Evolutionary conservation across 1,140 invertebrate genomes (phyloP), one percentile per base, ranked within the genome.

Genomic region (Varroa destructor): DNA sequence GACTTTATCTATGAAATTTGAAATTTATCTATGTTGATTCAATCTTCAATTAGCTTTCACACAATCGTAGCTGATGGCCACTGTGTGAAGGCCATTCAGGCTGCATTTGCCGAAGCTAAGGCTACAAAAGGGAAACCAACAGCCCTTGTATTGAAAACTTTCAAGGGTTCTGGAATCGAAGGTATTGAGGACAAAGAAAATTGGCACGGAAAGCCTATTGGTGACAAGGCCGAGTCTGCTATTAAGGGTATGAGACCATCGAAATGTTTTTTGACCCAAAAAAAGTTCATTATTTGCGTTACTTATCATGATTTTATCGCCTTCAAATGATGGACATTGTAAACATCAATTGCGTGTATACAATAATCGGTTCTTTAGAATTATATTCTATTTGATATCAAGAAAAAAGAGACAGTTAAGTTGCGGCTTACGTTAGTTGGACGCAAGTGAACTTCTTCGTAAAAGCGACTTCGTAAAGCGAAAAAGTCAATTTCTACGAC

Each of bases 201-300:
- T 79, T 99, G 93, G 93, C 97, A 99, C 79, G 97, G 97, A 56
- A 99, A 98, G 78, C 86, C 95, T 0, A 80, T 99, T 43, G 92
- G 91, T 1, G 86, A 84, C 51, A 88, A 93, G 76, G 85, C 87
- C 6, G 86, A 86, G 4, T 42, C 37, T 51, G 43, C 56, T 8
- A 74, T 77, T 5, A 64, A 72, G 43, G 64, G 81, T 74, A 55
- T 67, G 12, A 12, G 25, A 4, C 46, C 46, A 51, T 51, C 46
- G 73, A 51, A 25, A 8, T 25, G 8, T 61, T 73, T 36, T 8
- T 71, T 36, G 14, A 70, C 12, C 12, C 12, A 56, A 12, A 56
- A n/a, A 12, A 56, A 56, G 12, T 12, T 25, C 58, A 42, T 73
- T 43, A 12, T 73, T 0, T 70, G 42, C 71, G 37, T 10, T 71